These are phyloP conservation scores for Tortrix viridana DNA, from an alignment of 2,888 invertebrate genomes.

Conservation along the genomic window DNA sequence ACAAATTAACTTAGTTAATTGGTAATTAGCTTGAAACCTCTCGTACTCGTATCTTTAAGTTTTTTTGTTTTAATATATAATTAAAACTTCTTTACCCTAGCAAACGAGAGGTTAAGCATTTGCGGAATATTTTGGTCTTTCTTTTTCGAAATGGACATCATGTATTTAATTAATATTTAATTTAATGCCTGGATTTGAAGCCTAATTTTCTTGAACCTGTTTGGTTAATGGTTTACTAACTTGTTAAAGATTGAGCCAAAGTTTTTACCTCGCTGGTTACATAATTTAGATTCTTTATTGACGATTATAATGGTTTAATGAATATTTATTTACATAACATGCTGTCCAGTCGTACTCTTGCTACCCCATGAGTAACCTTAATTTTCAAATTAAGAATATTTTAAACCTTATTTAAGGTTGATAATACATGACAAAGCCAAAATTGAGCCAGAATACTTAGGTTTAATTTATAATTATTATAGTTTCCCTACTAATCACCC, in stretches of 20 bases:
- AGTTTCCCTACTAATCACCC: constrained; percentile 8
- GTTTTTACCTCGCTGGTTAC: too few species aligned
- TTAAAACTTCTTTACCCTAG: too few species aligned
- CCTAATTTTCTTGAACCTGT: background rate
- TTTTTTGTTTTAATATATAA: too few species aligned
- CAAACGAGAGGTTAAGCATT: constrained; percentile 7
- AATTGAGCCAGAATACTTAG: constrained; percentile 12
- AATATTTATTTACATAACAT: background rate
- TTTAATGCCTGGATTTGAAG: too few species aligned
- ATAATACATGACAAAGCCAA: constrained; percentile 14
- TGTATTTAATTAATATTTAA: background rate
- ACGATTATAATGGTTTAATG: too few species aligned
- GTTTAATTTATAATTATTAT: constrained; percentile 9
- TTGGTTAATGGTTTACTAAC: background rate
- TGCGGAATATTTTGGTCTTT: constrained; percentile 16
- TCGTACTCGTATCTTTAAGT: too few species aligned
- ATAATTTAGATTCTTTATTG: too few species aligned
- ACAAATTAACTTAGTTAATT: background rate
- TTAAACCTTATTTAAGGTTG: constrained; percentile 4
- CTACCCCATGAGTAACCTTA: constrained; percentile 4
- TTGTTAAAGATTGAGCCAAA: too few species aligned
- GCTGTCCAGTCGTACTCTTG: background rate
- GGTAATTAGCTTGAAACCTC: too few species aligned
- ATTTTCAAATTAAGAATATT: background rate
- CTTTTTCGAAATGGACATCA: constrained; percentile 16